phyloP scores from a whole-genome alignment of 2,888 invertebrate species.

The Chloroclystis v-ata region DNA sequence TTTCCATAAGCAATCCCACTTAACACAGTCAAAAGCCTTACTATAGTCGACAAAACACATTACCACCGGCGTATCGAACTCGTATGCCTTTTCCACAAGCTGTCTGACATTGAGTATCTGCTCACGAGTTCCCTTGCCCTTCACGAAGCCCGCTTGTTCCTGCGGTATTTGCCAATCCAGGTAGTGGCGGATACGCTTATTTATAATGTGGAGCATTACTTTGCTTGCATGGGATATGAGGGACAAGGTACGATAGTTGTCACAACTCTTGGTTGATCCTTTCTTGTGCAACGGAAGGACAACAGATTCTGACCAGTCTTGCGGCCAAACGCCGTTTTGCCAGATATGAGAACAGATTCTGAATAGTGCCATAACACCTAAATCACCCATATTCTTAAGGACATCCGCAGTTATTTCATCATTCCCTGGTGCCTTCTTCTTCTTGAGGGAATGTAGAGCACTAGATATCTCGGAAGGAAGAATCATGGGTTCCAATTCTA shows the following conservation, averaged over 20 bases:
- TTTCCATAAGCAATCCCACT: not conserved
- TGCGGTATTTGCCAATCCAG: slow-evolving; percentile 1
- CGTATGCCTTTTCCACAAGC: not conserved
- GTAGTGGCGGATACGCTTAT: not conserved
- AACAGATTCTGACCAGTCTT: slow-evolving; percentile 22
- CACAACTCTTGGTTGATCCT: slow-evolving; percentile 23
- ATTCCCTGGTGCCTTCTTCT: too few species aligned
- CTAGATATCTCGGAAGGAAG: too few species aligned
- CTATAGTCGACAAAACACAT: not conserved
- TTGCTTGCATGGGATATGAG: slow-evolving; percentile 22
- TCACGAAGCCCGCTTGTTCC: slow-evolving; percentile 1
- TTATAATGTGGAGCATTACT: slow-evolving; percentile 13
- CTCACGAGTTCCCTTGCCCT: not conserved
- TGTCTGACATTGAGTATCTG: not conserved
- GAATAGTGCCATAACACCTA: not conserved
- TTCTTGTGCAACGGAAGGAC: slow-evolving; percentile 25
- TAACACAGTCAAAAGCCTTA: not conserved
- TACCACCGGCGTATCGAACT: not conserved
- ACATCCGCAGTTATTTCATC: too few species aligned
- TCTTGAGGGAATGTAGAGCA: too few species aligned
- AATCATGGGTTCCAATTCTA: too few species aligned
- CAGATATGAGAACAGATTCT: not conserved
- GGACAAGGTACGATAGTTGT: slow-evolving; percentile 22
- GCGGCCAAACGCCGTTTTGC: slow-evolving; percentile 16
- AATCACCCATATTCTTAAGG: too few species aligned